These are phyloP conservation scores for Scaptomyza tumidula DNA, from an alignment of 2,888 invertebrate species.

Conservation along the genomic window DNA sequence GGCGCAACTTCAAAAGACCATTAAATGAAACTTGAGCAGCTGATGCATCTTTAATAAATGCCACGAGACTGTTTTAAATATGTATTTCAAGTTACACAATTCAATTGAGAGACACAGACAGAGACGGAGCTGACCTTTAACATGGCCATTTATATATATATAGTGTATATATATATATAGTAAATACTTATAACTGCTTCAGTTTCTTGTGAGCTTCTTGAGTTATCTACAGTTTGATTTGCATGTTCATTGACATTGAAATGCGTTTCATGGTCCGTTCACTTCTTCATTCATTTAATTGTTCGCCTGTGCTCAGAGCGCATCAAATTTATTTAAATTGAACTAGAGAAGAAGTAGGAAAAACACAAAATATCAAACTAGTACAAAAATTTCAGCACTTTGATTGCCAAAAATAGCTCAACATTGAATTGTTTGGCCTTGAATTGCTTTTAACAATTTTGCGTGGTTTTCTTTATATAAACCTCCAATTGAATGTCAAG, in stretches of 20 bases:
- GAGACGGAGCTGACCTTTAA: constrained; percentile 49
- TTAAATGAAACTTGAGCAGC: constrained; percentile 42
- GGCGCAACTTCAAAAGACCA: constrained; percentile 45
- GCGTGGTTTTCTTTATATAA: constrained; percentile 40
- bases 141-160: constrained; percentile 10
- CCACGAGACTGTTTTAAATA: constrained; percentile 54
- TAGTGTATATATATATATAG: background rate
- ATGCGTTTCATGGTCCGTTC: constrained; percentile 76
- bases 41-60: constrained; percentile 34
- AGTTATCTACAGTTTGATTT: constrained; percentile 51
- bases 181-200: constrained; percentile 18
- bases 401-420: constrained; percentile 46
- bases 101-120: constrained; percentile 48
- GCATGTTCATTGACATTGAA: constrained; percentile 72
- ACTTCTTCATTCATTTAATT: constrained; percentile 66
- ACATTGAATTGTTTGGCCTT: constrained; percentile 41
- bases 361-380: background rate
- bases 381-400: constrained; percentile 18
- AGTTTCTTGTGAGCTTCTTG: constrained; percentile 20
- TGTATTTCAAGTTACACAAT: constrained; percentile 50
- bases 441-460: constrained; percentile 42
- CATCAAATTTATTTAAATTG: constrained; percentile 48
- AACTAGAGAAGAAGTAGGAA: constrained; percentile 4
- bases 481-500: constrained; percentile 43
- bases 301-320: constrained; percentile 37